These are phyloP conservation scores for Aricia artaxerxes DNA, from an alignment of 2,888 invertebrate genomes.

Conservation along the genomic window DNA sequence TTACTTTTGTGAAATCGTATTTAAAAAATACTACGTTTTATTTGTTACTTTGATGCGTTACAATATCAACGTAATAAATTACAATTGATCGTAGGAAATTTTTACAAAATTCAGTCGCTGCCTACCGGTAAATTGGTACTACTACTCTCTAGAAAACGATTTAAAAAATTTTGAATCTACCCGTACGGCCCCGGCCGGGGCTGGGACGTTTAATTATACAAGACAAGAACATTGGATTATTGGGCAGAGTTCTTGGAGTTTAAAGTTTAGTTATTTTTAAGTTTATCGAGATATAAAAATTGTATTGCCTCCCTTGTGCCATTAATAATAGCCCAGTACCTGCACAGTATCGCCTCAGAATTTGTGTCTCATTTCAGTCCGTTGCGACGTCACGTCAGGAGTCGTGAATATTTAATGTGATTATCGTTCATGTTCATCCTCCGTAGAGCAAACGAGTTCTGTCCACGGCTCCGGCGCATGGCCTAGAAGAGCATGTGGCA, in stretches of 20 bases:
- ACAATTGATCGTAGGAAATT: conserved; percentile 67
- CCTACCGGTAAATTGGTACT: conserved; percentile 72
- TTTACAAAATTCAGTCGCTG: conserved; percentile 79
- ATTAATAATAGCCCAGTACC: conserved; percentile 69
- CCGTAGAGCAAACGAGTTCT: conserved; percentile 55
- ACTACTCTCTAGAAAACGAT: conserved; percentile 73
- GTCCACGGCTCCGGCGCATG: conserved; percentile 33
- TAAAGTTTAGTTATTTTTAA: conserved; percentile 46
- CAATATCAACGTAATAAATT: conserved; percentile 60
- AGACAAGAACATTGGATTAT: conserved; percentile 52
- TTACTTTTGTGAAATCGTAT: conserved; percentile 58
- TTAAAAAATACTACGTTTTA: conserved; percentile 55
- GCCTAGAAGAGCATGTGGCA: conserved; percentile 80
- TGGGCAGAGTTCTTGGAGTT: conserved; percentile 64
- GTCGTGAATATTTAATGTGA: conserved; percentile 45
- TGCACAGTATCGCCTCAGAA: conserved; percentile 49
- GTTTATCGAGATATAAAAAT: conserved; percentile 50
- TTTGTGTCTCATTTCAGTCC: conserved; percentile 57
- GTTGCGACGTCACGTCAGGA: conserved; percentile 58
- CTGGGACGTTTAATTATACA: conserved; percentile 54
- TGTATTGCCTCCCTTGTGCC: conserved; percentile 74
- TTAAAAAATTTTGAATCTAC: conserved; percentile 65
- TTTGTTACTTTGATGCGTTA: conserved; percentile 58
- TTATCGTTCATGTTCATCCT: conserved; percentile 48
- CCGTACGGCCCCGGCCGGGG: conserved; percentile 55